Conservation (phyloP, 2,888 invertebrate species). For the Spodoptera picta region DNA sequence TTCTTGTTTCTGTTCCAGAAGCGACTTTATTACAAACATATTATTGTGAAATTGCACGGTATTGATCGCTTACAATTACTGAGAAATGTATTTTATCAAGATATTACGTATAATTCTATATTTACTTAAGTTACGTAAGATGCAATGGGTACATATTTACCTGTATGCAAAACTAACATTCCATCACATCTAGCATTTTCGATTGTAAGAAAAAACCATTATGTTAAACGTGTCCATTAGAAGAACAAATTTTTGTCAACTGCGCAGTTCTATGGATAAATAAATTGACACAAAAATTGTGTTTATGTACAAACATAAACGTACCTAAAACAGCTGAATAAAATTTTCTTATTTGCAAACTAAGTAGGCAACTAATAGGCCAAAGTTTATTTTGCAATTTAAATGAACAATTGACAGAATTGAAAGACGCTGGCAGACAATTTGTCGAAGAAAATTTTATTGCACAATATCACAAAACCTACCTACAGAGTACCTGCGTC, state of each 20-base stretch:
- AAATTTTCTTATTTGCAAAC: conserved; percentile 2
- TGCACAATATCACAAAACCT: conserved; percentile 6
- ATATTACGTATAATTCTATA: no score
- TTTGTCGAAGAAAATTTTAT: conserved; percentile 17
- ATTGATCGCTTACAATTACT: no score
- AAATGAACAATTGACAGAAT: not conserved
- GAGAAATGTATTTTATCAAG: no score
- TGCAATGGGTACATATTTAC: no score
- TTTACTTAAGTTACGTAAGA: no score
- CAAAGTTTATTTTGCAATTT: conserved; percentile 19
- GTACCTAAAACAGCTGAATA: conserved; percentile 12
- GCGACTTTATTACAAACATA: not conserved
- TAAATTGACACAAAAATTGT: conserved; percentile 4
- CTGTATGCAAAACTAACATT: no score
- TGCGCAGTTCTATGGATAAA: no score
- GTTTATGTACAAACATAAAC: no score
- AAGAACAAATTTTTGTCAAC: no score
- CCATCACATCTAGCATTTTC: no score
- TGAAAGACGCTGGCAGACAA: conserved; percentile 2
- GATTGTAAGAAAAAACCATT: no score
- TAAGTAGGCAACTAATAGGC: not conserved
- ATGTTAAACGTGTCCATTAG: no score
- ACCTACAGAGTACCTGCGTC: not conserved
- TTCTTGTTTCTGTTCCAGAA: not conserved
- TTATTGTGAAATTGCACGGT: not conserved